Conservation (phyloP, 2,113 vertebrate species). For the Clarias macrocephalus region DNA sequence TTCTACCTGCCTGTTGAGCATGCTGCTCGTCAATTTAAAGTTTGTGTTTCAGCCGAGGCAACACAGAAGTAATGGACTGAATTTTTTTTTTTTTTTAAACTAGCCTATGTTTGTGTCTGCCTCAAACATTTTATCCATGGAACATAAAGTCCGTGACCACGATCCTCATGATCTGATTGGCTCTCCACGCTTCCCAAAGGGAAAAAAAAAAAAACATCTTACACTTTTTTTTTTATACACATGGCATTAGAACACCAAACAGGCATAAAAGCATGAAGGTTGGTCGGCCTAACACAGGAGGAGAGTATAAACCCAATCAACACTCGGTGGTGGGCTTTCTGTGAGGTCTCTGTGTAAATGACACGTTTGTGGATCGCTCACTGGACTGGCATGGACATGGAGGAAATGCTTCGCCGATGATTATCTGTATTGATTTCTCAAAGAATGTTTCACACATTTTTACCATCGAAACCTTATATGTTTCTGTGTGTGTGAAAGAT, state of each 20-base stretch:
- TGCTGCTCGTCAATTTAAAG: not conserved
- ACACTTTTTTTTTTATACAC: not conserved
- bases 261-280: too few relatives aligned
- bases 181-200: not conserved
- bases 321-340: not conserved
- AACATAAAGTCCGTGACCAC: not conserved
- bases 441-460: not conserved
- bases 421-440: not conserved
- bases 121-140: not conserved
- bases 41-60: not conserved
- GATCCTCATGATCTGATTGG: not conserved
- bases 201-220: too few relatives aligned
- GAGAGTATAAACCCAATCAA: not conserved
- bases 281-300: too few relatives aligned
- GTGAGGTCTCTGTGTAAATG: not conserved
- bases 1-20: not conserved
- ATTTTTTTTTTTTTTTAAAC: not conserved
- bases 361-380: not conserved
- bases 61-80: not conserved
- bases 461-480: not conserved
- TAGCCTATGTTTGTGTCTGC: not conserved
- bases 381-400: not conserved
- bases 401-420: not conserved
- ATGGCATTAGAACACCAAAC: not conserved
- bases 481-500: constrained; percentile 15